Evolutionary conservation across 2,113 vertebrate species (phyloP).

Genomic region (Callaeas wilsoni): DNA sequence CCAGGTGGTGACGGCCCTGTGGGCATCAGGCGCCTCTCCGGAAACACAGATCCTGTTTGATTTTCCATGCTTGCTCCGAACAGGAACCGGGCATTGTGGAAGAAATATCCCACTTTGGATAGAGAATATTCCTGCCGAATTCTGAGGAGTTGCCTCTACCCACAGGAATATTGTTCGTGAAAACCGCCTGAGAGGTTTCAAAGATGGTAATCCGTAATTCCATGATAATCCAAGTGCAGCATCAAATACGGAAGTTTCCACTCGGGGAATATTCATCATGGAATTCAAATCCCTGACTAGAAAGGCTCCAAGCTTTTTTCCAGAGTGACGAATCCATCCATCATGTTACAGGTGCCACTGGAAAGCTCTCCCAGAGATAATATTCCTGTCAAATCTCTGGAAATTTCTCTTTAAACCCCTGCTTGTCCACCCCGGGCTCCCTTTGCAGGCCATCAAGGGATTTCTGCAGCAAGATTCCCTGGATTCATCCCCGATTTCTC

Average conservation of each 20-base stretch:
- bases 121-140: background rate
- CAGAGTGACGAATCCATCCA: background rate
- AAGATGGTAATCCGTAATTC: background rate
- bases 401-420: background rate
- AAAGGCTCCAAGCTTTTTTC: background rate
- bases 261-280: fast-evolving
- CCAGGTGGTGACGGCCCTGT: background rate
- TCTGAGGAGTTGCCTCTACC: background rate
- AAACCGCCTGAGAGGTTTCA: background rate
- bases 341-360: fast-evolving
- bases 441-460: fast-evolving
- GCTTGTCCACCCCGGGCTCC: background rate
- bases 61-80: background rate
- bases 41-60: background rate
- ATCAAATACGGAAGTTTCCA: background rate
- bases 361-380: background rate
- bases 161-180: background rate
- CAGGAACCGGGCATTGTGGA: background rate
- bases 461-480: background rate
- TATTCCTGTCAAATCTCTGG: fast-evolving
- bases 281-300: background rate
- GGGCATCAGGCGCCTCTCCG: fast-evolving
- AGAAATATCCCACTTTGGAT: background rate
- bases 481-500: background rate
- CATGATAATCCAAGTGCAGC: background rate